Evolutionary conservation across 2,888 invertebrate genomes (phyloP), one percentile per base, ranked within the genome.

Genomic region (Halictus quadricinctus): DNA sequence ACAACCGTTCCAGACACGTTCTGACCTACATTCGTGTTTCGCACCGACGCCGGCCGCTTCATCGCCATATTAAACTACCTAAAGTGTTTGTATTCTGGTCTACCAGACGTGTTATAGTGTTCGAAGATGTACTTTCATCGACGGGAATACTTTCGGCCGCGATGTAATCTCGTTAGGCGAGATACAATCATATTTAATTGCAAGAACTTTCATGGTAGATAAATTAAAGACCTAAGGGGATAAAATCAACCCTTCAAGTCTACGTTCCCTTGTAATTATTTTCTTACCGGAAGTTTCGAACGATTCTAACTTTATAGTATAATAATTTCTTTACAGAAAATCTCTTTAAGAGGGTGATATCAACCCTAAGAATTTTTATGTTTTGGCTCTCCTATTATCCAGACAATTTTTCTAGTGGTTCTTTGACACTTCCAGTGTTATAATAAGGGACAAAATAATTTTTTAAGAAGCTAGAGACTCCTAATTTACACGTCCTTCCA

Each of bases 1-100:
- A 60, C 48, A 81, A 64, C 48, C 48, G 58, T 46, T 80, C 66
- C 70, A 75, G 75, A 69, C 78, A 54, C 50, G 15, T 64, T 43
- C 13, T 81, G 81, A 85, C 84, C 85, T 75, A 81, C 60, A 81
- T 84, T 36, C 46, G 25, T 13, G 46, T 54, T 64, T 41, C 73
- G n/a, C 58, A 60, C 21, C 15, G 46, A 13, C 25, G 25, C 58
- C 15, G n/a, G 8, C 25, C 54, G 66, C 29, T 48, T 21, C 18
- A 13, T 36, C 21, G 25, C 41, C n/a, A 48, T 29, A 48, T 72
- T 25, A 43, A 80, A n/a, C 12, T n/a, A 66, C 25, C 13, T 10
- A 64, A 77, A 82, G 54, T 29, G 15, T 64, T 76, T 25, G 10
- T 77, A n/a, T 58, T 8, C 29, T 48, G 46, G 12, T 13, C 15